A percentile compares a stretch with the other conserved stretches of the same genome.
Evolutionary conservation across 2,888 invertebrate genomes (phyloP).

Genomic region (Pristionchus entomophagus): DNA sequence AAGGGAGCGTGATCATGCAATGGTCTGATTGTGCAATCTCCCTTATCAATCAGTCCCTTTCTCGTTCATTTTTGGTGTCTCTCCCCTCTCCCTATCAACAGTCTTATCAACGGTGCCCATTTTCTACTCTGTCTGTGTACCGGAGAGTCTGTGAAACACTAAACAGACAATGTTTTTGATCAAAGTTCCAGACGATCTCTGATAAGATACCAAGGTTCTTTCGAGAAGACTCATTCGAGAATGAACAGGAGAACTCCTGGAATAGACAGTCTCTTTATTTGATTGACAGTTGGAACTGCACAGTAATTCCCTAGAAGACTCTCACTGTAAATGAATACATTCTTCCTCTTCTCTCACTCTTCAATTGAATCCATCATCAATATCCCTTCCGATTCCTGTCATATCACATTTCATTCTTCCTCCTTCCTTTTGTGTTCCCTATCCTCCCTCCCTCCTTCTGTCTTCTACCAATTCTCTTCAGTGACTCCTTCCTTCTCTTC

Average conservation of each 20-base stretch:
- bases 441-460: no score
- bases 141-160: neutral
- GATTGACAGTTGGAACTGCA: neutral
- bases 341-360: neutral
- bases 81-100: neutral
- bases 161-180: neutral
- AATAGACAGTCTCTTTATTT: neutral
- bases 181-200: neutral
- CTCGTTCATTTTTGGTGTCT: neutral
- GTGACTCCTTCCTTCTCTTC: neutral
- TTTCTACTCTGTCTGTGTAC: no score
- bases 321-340: neutral
- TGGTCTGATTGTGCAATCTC: no score
- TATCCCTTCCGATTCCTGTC: constrained; percentile 1
- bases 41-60: constrained; percentile 17
- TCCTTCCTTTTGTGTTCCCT: no score
- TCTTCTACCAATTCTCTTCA: neutral
- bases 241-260: no score
- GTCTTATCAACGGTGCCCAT: neutral
- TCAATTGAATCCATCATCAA: neutral
- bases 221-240: no score
- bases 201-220: no score
- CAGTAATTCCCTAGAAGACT: neutral
- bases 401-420: constrained; percentile 30
- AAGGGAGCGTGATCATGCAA: neutral